Base-by-base conservation (phyloP, 2,888 invertebrate species). In the Limnephilus auricula region DNA sequence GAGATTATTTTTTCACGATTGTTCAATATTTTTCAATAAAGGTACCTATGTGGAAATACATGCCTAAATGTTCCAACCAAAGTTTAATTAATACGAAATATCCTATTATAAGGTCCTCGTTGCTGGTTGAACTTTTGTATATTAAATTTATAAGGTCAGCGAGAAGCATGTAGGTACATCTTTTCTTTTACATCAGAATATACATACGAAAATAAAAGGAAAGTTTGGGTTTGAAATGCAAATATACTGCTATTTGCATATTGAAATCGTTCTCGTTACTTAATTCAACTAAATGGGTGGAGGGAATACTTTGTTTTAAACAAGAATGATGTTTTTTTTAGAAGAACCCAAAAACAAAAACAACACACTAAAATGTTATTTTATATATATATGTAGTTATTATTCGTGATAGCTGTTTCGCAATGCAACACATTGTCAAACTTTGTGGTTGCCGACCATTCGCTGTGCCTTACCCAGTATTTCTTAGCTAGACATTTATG, bases 191-290 rank as follows among this genome's bases (percentile, higher is more conserved):
- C 25, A 6, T n/a, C 25, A n/a, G 65, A 65, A 18, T 65, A n/a
- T 65, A 65, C 25, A 0, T 65, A 65, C 6, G 65, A 84, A 50
- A 50, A 50, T 13, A 78, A 78, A 25, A 9, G n/a, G 18, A 87
- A 87, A 45, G 31, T 31, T 45, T 32, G 50, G 78, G 32, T 87
- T 78, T 32, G 34, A 87, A 50, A 78, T 87, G 78, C 87, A 32
- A 78, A 31, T 78, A 50, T 2, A n/a, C 37, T n/a, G 18, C 50
- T 50, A 90, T 90, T 90, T 65, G 65, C 89, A 90, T 90, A 90
- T 83, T 90, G 83, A 84, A 89, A 83, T 90, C 83, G 40, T 90
- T 84, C n/a, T 25, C 31, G 89, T 90, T 83, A 90, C 32, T 89
- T 89, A 80, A 82, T 89, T 89, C 89, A 65, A 34, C 82, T 32